Base-by-base conservation (phyloP, 2,888 invertebrate species). In the Unio pictorum region DNA sequence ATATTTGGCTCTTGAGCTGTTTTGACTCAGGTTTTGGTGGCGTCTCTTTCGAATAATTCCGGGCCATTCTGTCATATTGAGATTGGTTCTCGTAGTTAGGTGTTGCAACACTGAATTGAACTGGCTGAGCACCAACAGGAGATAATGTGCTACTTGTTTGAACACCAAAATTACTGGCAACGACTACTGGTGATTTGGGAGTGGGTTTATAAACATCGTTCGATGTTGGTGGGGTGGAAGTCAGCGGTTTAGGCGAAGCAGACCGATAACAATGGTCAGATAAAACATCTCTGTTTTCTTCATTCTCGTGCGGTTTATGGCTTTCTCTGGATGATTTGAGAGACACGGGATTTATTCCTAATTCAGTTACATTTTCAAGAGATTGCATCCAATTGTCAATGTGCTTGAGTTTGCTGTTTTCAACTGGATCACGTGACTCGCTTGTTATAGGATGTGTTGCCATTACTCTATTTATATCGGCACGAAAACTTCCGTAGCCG, bases 161-260 rank as follows among this genome's bases (percentile, higher is more conserved):
- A 66, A 68, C 60, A 28, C 68, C 63, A 68, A 63, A 66, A n/a
- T 67, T 67, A 26, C 61, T 65, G 59, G 57, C 64, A 45, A 45
- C 45, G 15, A 45, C 64, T 30, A 68, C n/a, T 20, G 74, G 73
- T 18, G 74, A 66, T 62, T 71, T 77, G n/a, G 86, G 80, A 58
- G 79, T 78, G 8, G 87, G 87, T 72, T 83, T 84, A 66, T 85
- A 81, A 26, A 87, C 80, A 69, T 81, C 75, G 0, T 66, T 78
- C 15, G 77, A 75, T 23, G 71, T 78, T 1, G 87, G 87, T 30
- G 86, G 87, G 6, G 78, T 84, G 15, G 84, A 81, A 0, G 82
- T 83, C 11, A 87, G 78, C 15, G 83, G 82, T 68, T 85, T 86
- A 20, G 86, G 86, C 54, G 84, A 85, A 0, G 81, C 67, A 5